Evolutionary conservation across 2,888 invertebrate species (phyloP).

Genomic region (Hanleya hanleyi): DNA sequence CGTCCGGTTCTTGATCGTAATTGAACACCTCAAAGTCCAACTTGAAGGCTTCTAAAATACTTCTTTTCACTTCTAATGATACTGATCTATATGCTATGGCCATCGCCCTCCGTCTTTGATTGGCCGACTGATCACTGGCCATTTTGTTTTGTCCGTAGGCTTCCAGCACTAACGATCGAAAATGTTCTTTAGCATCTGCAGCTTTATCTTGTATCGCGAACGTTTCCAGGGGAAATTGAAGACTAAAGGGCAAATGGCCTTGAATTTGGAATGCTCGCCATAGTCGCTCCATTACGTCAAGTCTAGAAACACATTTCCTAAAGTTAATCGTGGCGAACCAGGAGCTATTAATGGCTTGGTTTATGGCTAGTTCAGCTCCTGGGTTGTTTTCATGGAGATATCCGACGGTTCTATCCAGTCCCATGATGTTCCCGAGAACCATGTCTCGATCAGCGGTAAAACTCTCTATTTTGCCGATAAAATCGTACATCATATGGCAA

Average conservation of each 20-base stretch:
- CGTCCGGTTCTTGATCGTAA: background rate
- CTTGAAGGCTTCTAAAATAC: background rate
- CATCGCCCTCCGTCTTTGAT: background rate
- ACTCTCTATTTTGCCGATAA: slow-evolving; percentile 47
- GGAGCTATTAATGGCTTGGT: background rate
- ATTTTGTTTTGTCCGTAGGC: background rate
- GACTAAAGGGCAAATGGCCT: background rate
- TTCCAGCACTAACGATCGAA: background rate
- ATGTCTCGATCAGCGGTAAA: slow-evolving; percentile 33
- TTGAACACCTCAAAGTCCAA: background rate
- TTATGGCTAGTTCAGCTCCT: background rate
- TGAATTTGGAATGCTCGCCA: slow-evolving; percentile 8
- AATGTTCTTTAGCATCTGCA: background rate
- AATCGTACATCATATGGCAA: slow-evolving; percentile 39
- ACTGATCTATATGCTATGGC: background rate
- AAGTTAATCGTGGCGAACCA: background rate
- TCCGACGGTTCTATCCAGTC: background rate
- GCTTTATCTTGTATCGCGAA: background rate
- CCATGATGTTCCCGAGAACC: background rate
- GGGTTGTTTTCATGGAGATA: background rate
- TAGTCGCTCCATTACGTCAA: background rate
- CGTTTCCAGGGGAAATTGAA: background rate
- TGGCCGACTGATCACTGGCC: background rate
- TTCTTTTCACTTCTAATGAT: background rate
- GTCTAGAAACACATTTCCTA: background rate